Base-by-base conservation (phyloP, 64 coral and sea anemone species). In the Stichodactyla mertensii region DNA sequence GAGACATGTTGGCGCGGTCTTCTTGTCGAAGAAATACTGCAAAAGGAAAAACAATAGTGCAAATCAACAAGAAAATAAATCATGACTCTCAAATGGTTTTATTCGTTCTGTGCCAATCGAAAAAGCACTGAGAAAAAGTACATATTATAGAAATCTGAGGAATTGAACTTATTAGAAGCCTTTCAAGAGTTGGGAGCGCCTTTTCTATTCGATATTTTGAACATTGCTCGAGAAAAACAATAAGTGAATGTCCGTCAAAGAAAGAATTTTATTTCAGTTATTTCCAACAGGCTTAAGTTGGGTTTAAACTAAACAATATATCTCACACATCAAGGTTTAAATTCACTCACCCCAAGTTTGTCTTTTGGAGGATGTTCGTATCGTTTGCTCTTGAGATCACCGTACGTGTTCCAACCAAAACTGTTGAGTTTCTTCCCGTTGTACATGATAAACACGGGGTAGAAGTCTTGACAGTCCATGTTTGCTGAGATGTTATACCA, bases 401-500 rank as follows among this genome's bases (percentile, higher is more conserved):
- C 90, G 11, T 57, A 16, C 5, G 88, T 80, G 24, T 82, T 91
- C 95, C 92, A 98, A 0, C 95, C 95, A 87, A 98, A 98, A 5
- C 87, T 89, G 26, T 91, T 94, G 57, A 98, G 71, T 15, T 85
- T 83, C 4, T 84, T 71, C 0, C 80, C 81, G 78, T 92, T 94
- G 80, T 98, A 98, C 64, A 98, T 55, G 0, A 94, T 82, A 55
- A 98, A 98, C 61, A 93, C 88, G 19, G 95, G 95, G 52, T 83
- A 98, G 24, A 91, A 93, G 57, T 98, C 92, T 28, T 87, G 66
- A 83, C 95, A 98, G 85, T 87, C 86, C 95, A 98, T 98, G 51
- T 77, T 36, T 10, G 61, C n/a, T 52, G 95, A 98, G 87, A 98
- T 98, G 70, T 89, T 59, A 71, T 98, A 98, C 95, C 95, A 98